Evolutionary conservation across 2,797 vertebrate species (phyloP).

Genomic region (Anniella stebbinsi): DNA sequence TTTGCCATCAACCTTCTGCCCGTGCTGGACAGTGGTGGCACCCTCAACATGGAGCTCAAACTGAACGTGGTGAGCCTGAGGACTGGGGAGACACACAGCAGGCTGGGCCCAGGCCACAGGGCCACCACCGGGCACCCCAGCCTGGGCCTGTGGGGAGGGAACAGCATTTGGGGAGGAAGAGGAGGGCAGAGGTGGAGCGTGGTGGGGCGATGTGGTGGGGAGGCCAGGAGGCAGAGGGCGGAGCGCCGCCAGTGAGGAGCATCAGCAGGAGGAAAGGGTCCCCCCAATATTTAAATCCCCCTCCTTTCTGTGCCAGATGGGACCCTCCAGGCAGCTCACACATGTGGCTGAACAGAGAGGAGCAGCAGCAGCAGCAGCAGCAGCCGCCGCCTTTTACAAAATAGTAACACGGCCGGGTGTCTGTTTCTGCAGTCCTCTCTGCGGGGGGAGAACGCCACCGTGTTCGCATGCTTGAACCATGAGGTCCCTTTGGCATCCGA

Average conservation of each 20-base stretch:
- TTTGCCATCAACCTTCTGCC: slow-evolving; percentile 96
- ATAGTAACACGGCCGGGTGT: too few species aligned
- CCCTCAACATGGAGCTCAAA: slow-evolving; percentile 96
- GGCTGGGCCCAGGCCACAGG: neutral
- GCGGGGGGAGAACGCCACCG: slow-evolving; percentile 90
- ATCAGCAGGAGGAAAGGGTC: neutral
- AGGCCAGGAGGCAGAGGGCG: fast-evolving
- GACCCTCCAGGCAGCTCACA: fast-evolving
- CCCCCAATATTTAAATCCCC: neutral
- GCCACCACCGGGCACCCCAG: neutral
- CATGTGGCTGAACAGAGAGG: too few species aligned
- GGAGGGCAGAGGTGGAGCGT: too few species aligned
- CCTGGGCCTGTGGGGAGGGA: too few species aligned
- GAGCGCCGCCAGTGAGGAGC: neutral
- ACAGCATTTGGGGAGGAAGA: too few species aligned
- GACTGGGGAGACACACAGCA: neutral
- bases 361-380: too few species aligned
- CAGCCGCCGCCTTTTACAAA: too few species aligned
- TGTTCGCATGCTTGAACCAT: slow-evolving; percentile 94
- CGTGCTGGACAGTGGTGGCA: slow-evolving; percentile 94
- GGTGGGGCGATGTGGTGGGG: neutral
- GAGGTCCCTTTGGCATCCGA: slow-evolving; percentile 90
- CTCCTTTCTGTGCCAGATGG: neutral
- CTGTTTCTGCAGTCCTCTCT: slow-evolving; percentile 74
- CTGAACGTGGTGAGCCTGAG: slow-evolving; percentile 89